These are phyloP conservation scores for Anarsia innoxiella DNA, from an alignment of 2,888 invertebrate genomes.

Conservation along the genomic window DNA sequence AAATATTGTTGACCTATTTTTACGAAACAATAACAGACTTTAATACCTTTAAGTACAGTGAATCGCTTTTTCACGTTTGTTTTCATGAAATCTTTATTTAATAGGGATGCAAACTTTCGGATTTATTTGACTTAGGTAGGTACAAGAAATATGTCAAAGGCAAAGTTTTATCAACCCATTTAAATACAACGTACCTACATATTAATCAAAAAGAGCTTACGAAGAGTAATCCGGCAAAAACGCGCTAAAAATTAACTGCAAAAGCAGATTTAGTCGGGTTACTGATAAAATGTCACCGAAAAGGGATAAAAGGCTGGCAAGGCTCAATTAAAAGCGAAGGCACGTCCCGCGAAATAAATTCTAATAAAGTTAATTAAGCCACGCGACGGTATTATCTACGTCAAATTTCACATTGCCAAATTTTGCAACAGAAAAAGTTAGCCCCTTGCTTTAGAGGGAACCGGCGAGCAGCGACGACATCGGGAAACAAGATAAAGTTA, in stretches of 20 bases:
- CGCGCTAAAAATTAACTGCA: constrained; percentile 9
- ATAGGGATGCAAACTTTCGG: no score
- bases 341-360: constrained; percentile 64
- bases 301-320: constrained; percentile 29
- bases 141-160: no score
- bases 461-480: constrained; percentile 28
- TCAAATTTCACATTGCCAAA: constrained; percentile 48
- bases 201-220: no score
- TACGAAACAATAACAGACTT: no score
- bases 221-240: no score
- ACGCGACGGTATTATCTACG: constrained; percentile 59
- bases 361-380: constrained; percentile 71
- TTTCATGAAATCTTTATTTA: no score
- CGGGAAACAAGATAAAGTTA: constrained; percentile 44
- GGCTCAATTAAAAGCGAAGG: constrained; percentile 33
- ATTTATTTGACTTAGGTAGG: no score
- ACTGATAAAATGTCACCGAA: constrained; percentile 21
- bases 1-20: no score
- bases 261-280: constrained; percentile 29
- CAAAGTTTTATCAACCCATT: no score
- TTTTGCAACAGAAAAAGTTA: constrained; percentile 53
- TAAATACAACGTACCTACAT: no score
- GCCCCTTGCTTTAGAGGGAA: constrained; percentile 20
- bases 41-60: no score
- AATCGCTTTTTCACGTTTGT: no score